These are phyloP conservation scores for Pluvianellus socialis DNA, from an alignment of 2,113 vertebrate genomes.

Conservation along the genomic window DNA sequence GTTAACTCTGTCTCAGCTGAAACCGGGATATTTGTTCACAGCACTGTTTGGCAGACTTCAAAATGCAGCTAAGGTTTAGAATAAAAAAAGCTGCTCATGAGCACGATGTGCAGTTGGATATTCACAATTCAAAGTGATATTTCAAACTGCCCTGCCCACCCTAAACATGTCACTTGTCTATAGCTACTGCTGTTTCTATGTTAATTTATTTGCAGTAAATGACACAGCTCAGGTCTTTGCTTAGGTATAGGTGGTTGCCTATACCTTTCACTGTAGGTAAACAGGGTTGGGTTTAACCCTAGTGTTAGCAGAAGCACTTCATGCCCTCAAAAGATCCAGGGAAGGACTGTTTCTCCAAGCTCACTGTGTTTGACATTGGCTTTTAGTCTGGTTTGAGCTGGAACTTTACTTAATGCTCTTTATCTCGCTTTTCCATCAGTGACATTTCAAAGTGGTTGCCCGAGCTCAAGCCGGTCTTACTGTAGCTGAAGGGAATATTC, in stretches of 20 bases:
- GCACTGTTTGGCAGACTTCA: not conserved
- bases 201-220: not conserved
- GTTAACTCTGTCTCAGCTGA: not conserved
- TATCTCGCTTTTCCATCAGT: not conserved
- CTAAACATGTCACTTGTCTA: not conserved
- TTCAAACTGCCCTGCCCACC: not conserved
- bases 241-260: not conserved
- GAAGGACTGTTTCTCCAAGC: not conserved
- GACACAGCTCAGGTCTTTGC: not conserved
- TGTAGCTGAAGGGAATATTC: not conserved
- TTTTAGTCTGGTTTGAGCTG: conserved; percentile 1
- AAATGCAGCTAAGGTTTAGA: not conserved
- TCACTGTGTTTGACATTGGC: not conserved
- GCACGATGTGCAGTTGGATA: not conserved
- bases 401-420: not conserved
- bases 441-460: not conserved
- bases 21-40: not conserved
- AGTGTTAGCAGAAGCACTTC: not conserved
- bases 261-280: not conserved
- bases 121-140: not conserved
- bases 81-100: not conserved
- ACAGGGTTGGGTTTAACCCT: not conserved
- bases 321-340: not conserved
- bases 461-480: not conserved
- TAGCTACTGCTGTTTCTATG: not conserved